Evolutionary conservation across 2,888 invertebrate genomes (phyloP), one percentile per base, ranked within the genome.

Genomic region (Leucophenga montana): DNA sequence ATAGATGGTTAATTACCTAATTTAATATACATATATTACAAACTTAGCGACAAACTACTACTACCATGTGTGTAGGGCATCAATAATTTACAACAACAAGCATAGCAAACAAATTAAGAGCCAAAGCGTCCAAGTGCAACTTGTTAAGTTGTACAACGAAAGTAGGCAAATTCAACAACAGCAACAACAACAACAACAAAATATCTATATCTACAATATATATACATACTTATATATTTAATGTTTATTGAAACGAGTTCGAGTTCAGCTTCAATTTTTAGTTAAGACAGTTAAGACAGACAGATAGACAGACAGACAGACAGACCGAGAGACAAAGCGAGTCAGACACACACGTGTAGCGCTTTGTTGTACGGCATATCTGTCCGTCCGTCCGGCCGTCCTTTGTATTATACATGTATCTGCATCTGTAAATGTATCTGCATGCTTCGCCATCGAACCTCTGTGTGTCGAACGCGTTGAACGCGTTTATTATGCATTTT

Each of bases 401-500:
- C 4, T 27, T 27, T n/a, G n/a, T n/a, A n/a, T n/a, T n/a, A n/a
- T 27, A 27, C 27, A 4, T 4, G 27, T 27, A 27, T 2, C 2
- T 27, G 27, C 4, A 27, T 27, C 27, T 27, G 27, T 4, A 27
- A 27, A 44, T 66, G 73, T 72, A 67, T 73, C 54, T 50, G 50
- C 50, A 16, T 18, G 18, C 39, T 8, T 39, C 39, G 48, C 22
- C n/a, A n/a, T n/a, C n/a, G n/a, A n/a, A n/a, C n/a, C n/a, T n/a
- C n/a, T 66, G 27, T 68, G 64, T 70, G 59, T 56, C 72, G 72
- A 20, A 53, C 57, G n/a, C 50, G 16, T n/a, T 16, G 50, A 64
- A 64, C 62, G 62, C 62, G 46, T 64, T 64, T 64, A 64, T 64
- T 64, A 64, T 64, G 62, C 22, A 64, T 67, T 57, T 72, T 79